Evolutionary conservation across 2,113 vertebrate genomes (phyloP).

Genomic region (Amphiprion ocellaris): DNA sequence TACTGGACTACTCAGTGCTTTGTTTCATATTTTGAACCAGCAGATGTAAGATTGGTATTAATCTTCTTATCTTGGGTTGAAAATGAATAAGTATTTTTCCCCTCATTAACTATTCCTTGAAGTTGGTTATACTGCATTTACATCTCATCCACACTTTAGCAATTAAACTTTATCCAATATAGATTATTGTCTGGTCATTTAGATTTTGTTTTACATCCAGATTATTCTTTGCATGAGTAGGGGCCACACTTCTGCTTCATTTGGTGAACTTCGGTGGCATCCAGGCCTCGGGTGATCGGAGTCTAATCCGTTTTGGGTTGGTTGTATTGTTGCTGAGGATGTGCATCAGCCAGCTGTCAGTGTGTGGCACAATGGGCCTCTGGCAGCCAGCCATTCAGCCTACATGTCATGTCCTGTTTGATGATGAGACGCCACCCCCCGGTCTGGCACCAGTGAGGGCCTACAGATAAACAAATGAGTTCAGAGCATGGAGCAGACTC

Average conservation of each 20-base stretch:
- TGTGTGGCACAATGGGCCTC: conserved; percentile 43
- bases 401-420: conserved; percentile 50
- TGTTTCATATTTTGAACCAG: too few species aligned
- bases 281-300: conserved; percentile 27
- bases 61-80: too few species aligned
- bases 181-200: background rate
- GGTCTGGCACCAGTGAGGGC: conserved; percentile 25
- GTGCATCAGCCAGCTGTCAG: conserved; percentile 49
- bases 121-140: too few species aligned
- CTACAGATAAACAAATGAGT: background rate
- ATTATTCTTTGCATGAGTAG: background rate
- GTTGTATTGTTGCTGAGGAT: conserved; percentile 58
- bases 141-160: too few species aligned
- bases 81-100: too few species aligned
- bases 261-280: background rate
- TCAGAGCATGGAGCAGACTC: background rate
- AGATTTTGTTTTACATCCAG: background rate
- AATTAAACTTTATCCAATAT: too few species aligned
- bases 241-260: conserved; percentile 1
- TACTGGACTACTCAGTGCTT: too few species aligned
- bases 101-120: too few species aligned
- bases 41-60: too few species aligned
- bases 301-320: conserved; percentile 46
- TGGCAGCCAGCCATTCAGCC: background rate
- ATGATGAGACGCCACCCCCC: conserved; percentile 1